Evolutionary conservation across 2,797 vertebrate genomes (phyloP).

Genomic region (Neosilurus mollespiculum): DNA sequence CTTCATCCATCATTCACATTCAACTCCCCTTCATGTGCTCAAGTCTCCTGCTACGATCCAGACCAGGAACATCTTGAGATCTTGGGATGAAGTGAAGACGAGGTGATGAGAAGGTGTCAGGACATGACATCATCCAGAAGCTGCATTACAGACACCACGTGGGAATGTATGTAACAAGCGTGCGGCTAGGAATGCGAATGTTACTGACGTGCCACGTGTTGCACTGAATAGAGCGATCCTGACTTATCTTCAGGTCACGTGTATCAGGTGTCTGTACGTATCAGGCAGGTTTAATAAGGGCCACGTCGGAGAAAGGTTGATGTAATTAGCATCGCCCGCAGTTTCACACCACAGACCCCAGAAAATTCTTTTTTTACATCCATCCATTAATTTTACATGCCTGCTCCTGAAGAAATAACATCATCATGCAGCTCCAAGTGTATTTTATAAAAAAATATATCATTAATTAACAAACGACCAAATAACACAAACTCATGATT

Average conservation of each 20-base stretch:
- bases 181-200: not conserved
- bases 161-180: not conserved
- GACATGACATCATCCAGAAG: not conserved
- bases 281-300: not conserved
- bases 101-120: not conserved
- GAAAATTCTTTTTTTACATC: not conserved
- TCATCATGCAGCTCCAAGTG: not conserved
- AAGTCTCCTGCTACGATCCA: conserved; percentile 32
- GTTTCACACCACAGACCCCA: not conserved
- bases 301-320: not conserved
- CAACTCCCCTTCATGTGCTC: conserved; percentile 44
- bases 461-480: not conserved
- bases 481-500: not conserved
- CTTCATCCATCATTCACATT: conserved; percentile 69
- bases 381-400: not conserved
- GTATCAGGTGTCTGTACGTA: not conserved
- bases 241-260: not conserved
- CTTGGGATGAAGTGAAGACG: not conserved
- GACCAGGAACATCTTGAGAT: not conserved
- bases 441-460: not conserved
- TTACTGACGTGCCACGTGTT: not conserved
- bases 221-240: not conserved
- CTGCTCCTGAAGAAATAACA: not conserved
- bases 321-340: not conserved
- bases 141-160: not conserved